These are phyloP conservation scores for Diadegma fenestrale DNA, from an alignment of 2,888 invertebrate species.

Conservation along the genomic window DNA sequence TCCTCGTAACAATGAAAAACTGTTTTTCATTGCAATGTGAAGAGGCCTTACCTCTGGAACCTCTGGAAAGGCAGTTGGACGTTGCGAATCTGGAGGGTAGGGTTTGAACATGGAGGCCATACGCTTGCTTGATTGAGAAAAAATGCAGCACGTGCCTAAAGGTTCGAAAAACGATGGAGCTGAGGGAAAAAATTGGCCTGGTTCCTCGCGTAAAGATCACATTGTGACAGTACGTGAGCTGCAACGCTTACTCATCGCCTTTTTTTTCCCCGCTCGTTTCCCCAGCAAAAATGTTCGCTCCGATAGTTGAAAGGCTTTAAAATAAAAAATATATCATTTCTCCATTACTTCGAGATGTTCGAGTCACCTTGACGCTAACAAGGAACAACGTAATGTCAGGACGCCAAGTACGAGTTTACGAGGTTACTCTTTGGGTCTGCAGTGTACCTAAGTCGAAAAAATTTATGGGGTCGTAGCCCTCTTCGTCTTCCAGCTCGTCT, in stretches of 20 bases:
- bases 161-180: slow-evolving; percentile 4
- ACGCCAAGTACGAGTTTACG: slow-evolving; percentile 30
- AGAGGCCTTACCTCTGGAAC: background rate
- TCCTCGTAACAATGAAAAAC: slow-evolving; percentile 1
- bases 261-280: slow-evolving; percentile 8
- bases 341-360: background rate
- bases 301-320: background rate
- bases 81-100: background rate
- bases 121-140: slow-evolving; percentile 4
- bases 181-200: slow-evolving; percentile 11
- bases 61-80: background rate
- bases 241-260: slow-evolving; percentile 12
- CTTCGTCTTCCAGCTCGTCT: slow-evolving; percentile 44
- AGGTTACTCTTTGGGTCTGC: slow-evolving; percentile 12
- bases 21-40: background rate
- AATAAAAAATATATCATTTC: slow-evolving; percentile 29
- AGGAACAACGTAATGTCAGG: slow-evolving; percentile 44
- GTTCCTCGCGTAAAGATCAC: background rate
- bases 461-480: slow-evolving; percentile 54
- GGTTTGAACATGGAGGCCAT: background rate
- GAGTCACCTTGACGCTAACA: slow-evolving; percentile 13
- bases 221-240: slow-evolving; percentile 22
- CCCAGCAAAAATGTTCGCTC: slow-evolving; percentile 5
- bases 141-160: slow-evolving; percentile 4
- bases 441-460: slow-evolving; percentile 36